Evolutionary conservation across 2,797 vertebrate genomes (phyloP).

Genomic region (Champsocephalus esox): DNA sequence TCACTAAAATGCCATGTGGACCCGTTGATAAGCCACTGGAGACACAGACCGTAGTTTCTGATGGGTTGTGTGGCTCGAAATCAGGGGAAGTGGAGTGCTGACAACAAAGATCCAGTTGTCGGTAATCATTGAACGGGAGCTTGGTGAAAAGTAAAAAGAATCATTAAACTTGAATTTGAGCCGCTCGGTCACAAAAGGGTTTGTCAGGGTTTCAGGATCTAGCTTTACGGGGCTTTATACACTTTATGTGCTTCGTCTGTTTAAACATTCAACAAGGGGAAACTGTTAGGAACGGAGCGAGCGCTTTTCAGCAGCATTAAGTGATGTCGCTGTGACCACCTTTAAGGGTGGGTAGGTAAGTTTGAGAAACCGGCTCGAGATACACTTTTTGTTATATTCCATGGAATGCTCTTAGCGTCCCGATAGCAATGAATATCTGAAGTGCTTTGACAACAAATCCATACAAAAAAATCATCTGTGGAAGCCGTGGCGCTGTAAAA

Average conservation of each 20-base stretch:
- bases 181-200: slow-evolving; percentile 2
- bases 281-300: neutral
- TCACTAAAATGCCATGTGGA: slow-evolving; percentile 74
- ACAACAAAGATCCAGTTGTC: slow-evolving; percentile 18
- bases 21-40: slow-evolving; percentile 73
- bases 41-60: slow-evolving; percentile 39
- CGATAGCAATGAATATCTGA: too few relatives aligned
- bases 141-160: slow-evolving; percentile 20
- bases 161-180: slow-evolving; percentile 30
- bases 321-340: neutral
- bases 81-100: neutral
- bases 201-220: slow-evolving; percentile 15
- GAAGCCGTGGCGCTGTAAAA: too few relatives aligned
- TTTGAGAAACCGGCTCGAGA: too few relatives aligned
- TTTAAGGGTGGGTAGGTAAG: neutral
- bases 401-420: too few relatives aligned
- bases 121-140: slow-evolving; percentile 2
- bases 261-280: slow-evolving; percentile 17
- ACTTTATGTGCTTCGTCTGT: slow-evolving; percentile 15
- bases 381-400: too few relatives aligned
- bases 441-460: too few relatives aligned
- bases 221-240: slow-evolving; percentile 7
- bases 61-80: slow-evolving; percentile 35
- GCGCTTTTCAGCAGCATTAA: neutral
- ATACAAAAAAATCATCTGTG: fast-evolving